A percentile compares a stretch with the other conserved stretches of the same genome.
These are phyloP conservation scores for Solea senegalensis DNA, from an alignment of 2,113 vertebrate genomes.

Conservation along the genomic window DNA sequence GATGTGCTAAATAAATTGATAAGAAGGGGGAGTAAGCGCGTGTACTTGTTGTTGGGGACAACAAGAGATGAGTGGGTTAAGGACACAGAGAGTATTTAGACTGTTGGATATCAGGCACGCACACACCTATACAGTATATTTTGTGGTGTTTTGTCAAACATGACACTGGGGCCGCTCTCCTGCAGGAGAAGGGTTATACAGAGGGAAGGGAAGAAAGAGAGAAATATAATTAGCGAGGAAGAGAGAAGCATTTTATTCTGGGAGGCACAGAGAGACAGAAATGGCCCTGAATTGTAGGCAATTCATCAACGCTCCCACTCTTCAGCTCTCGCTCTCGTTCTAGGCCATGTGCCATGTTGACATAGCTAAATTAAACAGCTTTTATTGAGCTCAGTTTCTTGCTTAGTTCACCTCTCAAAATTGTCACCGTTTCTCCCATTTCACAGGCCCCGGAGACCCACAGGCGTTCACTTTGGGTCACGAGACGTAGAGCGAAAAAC, in stretches of 20 bases:
- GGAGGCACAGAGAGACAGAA: constrained; percentile 42
- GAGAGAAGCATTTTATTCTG: constrained; percentile 40
- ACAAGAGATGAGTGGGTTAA: constrained; percentile 49
- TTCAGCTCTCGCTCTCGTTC: constrained; percentile 15
- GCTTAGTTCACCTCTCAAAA: constrained; percentile 65
- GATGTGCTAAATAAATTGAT: constrained; percentile 74
- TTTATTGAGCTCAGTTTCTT: constrained; percentile 74
- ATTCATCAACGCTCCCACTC: constrained; percentile 51
- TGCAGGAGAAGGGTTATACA: constrained; percentile 43
- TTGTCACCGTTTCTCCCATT: constrained; percentile 53
- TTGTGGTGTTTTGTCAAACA: constrained; percentile 54
- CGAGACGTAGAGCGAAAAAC: background rate
- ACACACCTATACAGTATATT: constrained; percentile 27
- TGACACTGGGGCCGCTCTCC: constrained; percentile 58
- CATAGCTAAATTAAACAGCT: constrained; percentile 78
- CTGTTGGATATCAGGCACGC: constrained; percentile 11
- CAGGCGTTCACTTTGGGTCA: constrained; percentile 3
- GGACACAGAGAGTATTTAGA: constrained; percentile 37
- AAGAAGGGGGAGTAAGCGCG: constrained; percentile 48
- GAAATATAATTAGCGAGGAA: constrained; percentile 19
- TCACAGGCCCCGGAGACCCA: constrained; percentile 17
- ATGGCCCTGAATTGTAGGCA: constrained; percentile 44
- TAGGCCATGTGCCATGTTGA: constrained; percentile 73
- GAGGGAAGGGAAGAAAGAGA: constrained; percentile 3
- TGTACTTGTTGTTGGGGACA: constrained; percentile 40